These are phyloP conservation scores for Eriocheir sinensis DNA, from an alignment of 1,140 invertebrate species.

Conservation along the genomic window DNA sequence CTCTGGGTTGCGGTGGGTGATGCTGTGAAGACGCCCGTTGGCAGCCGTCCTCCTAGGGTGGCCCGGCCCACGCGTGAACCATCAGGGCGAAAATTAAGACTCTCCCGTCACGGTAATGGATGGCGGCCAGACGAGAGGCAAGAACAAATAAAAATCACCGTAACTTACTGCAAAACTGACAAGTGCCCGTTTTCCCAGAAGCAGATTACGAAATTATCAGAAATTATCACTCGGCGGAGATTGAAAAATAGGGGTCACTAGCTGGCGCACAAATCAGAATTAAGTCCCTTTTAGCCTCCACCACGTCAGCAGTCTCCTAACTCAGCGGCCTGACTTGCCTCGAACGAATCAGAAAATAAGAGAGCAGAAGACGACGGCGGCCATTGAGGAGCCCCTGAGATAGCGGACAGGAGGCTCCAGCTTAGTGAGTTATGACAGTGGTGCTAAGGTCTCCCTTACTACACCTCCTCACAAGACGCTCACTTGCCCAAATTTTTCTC, in stretches of 20 bases:
- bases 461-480: slow-evolving; percentile 53
- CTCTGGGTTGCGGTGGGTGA: neutral
- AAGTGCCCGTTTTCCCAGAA: slow-evolving; percentile 34
- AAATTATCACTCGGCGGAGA: slow-evolving; percentile 68
- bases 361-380: slow-evolving; percentile 75
- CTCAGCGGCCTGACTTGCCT: slow-evolving; percentile 74
- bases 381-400: slow-evolving; percentile 75
- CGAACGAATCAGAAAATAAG: slow-evolving; percentile 76
- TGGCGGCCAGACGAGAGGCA: neutral
- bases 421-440: slow-evolving; percentile 76
- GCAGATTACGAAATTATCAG: slow-evolving; percentile 64
- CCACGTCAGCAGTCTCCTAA: slow-evolving; percentile 76
- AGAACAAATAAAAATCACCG: slow-evolving; percentile 52
- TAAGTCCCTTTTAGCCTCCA: slow-evolving; percentile 75
- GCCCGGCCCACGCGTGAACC: neutral
- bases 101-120: slow-evolving; percentile 58
- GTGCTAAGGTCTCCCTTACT: slow-evolving; percentile 61
- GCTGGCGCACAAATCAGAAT: slow-evolving; percentile 72
- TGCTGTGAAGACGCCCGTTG: slow-evolving; percentile 10
- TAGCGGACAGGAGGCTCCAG: slow-evolving; percentile 76
- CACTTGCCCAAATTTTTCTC: slow-evolving; percentile 49
- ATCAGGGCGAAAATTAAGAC: slow-evolving; percentile 37
- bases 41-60: neutral
- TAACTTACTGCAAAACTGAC: slow-evolving; percentile 53
- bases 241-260: slow-evolving; percentile 72